Evolutionary conservation across 2,797 vertebrate genomes (phyloP), one percentile per base, ranked within the genome.

Genomic region (Simalia tracyae): DNA sequence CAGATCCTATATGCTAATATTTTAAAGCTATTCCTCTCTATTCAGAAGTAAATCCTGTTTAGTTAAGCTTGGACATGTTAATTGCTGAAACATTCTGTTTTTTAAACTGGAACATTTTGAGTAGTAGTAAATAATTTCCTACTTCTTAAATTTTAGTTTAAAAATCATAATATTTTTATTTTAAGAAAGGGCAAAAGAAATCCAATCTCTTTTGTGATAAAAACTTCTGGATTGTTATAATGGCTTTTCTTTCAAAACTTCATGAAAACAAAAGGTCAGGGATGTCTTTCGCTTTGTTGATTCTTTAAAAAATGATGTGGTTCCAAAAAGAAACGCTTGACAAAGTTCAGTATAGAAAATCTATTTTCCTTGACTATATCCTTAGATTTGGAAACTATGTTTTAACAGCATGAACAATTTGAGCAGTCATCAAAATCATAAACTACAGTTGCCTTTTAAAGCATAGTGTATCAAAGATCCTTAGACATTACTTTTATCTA

Each of bases 331-430:
- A 94, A 96, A 96, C 96, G 94, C 92, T 97, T 95, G 95, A 92
- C 95, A 97, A 98, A 97, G 96, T 97, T 97, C 97, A 97, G 94
- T 92, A 93, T 91, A 94, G 57, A 96, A 91, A 97, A 95, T 91
- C 91, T 96, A 92, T 96, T 96, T 96, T 95, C 94, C 86, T 94
- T 94, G 92, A 91, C 89, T 94, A 96, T 96, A 95, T 96, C 92
- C 94, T 96, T 96, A 94, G 81, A 96, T 94, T 94, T 92, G 91
- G 66, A 93, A 92, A 76, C 57, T 59, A 92, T 46, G 63, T 81
- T 89, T 94, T 91, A 95, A 88, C 50, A 94, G 12, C 66, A 61
- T 26, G 14, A 90, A 68, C 0, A 0, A 56, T 46, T 94, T 93
- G 91, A 92, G 86, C 92, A 95, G 63, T 17, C 92, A 95, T 89